phyloP scores from a whole-genome alignment of 2,797 vertebrate genomes.

The Gila robusta region DNA sequence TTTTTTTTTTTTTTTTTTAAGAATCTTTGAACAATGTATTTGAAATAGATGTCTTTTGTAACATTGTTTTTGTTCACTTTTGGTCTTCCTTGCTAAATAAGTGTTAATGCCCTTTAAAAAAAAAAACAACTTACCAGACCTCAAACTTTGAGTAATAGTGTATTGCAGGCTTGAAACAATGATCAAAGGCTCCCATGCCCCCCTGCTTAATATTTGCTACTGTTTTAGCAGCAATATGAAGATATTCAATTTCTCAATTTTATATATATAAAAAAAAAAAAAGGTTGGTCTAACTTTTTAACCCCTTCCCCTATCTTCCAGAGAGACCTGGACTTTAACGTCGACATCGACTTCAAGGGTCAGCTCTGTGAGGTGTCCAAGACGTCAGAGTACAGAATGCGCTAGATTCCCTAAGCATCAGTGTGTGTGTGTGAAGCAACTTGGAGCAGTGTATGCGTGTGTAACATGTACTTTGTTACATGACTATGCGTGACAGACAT shows the following conservation, averaged over 20 bases:
- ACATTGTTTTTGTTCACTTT: too few species aligned
- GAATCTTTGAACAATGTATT: too few species aligned
- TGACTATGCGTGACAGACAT: constrained; percentile 47
- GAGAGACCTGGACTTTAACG: constrained; percentile 94
- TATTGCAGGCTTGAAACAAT: too few species aligned
- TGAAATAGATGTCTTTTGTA: too few species aligned
- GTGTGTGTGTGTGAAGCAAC: constrained; percentile 54
- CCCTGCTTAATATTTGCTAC: too few species aligned
- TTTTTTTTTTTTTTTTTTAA: too few species aligned
- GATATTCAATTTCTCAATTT: too few species aligned
- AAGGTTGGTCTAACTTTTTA: not conserved
- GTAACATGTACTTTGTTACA: constrained; percentile 65
- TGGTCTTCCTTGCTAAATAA: not conserved
- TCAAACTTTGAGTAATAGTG: too few species aligned
- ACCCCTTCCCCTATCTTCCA: constrained; percentile 63
- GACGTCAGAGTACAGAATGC: constrained; percentile 95
- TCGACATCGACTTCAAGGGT: constrained; percentile 95
- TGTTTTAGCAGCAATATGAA: not conserved
- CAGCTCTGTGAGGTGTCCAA: constrained; percentile 93
- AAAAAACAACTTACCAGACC: not conserved
- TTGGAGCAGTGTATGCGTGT: constrained; percentile 59
- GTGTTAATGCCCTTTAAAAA: not conserved
- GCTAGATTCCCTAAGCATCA: constrained; percentile 73
- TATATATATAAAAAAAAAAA: too few species aligned
- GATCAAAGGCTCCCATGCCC: too few species aligned